These are phyloP conservation scores for Drosophila robusta DNA, from an alignment of 2,888 invertebrate genomes.

Conservation along the genomic window DNA sequence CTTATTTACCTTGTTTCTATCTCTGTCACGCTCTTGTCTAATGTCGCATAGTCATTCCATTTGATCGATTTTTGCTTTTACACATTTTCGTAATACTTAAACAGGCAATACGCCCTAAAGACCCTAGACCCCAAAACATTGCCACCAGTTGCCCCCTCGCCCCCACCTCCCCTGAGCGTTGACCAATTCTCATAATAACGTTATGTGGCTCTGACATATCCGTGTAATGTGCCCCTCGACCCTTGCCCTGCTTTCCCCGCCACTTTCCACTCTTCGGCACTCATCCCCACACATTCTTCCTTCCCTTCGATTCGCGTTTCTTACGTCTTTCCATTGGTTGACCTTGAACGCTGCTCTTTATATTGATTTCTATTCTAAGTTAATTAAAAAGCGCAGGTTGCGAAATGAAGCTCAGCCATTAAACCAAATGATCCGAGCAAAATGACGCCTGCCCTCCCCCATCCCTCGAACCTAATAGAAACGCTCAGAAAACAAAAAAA, in stretches of 20 bases:
- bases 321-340: slow-evolving; percentile 25
- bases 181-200: slow-evolving; percentile 57
- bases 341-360: slow-evolving; percentile 56
- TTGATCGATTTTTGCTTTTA: slow-evolving; percentile 66
- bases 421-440: slow-evolving; percentile 54
- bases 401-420: slow-evolving; percentile 47
- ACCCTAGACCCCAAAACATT: slow-evolving; percentile 11
- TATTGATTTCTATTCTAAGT: slow-evolving; percentile 72
- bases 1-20: too few species aligned
- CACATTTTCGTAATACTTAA: slow-evolving; percentile 46
- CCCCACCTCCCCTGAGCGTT: background rate
- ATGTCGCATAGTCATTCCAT: slow-evolving; percentile 35
- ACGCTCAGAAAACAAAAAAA: background rate
- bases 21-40: slow-evolving; percentile 4
- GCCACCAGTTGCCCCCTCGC: slow-evolving; percentile 2
- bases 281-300: background rate
- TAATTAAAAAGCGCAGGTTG: slow-evolving; percentile 68
- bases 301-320: slow-evolving; percentile 4
- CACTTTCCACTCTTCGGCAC: background rate
- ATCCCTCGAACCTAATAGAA: slow-evolving; percentile 32
- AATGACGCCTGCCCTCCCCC: slow-evolving; percentile 10
- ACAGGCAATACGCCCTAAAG: slow-evolving; percentile 38
- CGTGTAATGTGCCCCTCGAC: slow-evolving; percentile 18
- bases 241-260: background rate
- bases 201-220: slow-evolving; percentile 48